Percentiles rank a stretch among this genome's conserved stretches.
Evolutionary conservation across 2,113 vertebrate genomes (phyloP).

Genomic region (Syrrhaptes paradoxus): DNA sequence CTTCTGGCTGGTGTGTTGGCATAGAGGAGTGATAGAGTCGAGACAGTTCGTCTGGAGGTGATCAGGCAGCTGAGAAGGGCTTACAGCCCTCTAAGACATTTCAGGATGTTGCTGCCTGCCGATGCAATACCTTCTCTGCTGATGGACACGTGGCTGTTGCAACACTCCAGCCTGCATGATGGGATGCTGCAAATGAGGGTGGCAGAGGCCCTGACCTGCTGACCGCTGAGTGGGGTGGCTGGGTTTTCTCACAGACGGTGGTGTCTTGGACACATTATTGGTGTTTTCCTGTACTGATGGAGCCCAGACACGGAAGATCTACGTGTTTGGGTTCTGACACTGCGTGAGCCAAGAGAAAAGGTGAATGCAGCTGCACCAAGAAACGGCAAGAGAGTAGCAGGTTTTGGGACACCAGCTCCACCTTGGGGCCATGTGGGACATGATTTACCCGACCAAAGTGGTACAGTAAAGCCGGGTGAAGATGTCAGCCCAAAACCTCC

Average conservation of each 20-base stretch:
- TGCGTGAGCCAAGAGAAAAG: neutral
- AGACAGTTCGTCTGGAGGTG: neutral
- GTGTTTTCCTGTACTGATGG: neutral
- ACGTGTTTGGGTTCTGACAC: neutral
- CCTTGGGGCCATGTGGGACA: neutral
- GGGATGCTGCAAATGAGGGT: neutral
- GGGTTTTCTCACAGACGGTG: neutral
- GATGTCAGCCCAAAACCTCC: neutral
- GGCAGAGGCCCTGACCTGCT: neutral
- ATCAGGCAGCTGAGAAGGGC: neutral
- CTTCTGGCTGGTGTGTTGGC: neutral
- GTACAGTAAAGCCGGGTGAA: neutral
- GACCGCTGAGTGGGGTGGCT: neutral
- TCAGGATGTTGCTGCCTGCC: neutral
- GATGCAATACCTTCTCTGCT: neutral
- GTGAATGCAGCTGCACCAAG: neutral
- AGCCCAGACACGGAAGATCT: neutral
- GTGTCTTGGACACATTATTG: neutral
- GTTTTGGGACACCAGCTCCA: neutral
- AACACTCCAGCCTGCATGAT: neutral
- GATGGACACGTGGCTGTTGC: neutral
- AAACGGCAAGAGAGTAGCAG: neutral
- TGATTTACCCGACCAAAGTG: neutral
- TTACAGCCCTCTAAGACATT: neutral
- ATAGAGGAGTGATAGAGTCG: neutral